These are phyloP conservation scores for Fratercula arctica DNA, from an alignment of 2,797 vertebrate genomes.

Conservation along the genomic window DNA sequence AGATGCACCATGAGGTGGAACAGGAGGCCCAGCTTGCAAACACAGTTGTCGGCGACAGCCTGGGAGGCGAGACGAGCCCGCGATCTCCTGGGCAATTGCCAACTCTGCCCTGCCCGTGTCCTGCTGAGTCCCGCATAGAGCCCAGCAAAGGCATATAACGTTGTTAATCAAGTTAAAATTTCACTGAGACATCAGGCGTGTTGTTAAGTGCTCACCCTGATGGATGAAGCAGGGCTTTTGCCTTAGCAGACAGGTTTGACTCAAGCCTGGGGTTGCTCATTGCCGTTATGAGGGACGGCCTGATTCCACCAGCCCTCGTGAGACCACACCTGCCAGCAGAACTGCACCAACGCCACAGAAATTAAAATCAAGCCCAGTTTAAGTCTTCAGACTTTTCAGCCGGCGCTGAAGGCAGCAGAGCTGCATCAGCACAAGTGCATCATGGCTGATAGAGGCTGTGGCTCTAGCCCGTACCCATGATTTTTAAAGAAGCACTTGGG, in stretches of 20 bases:
- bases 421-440: too few species aligned
- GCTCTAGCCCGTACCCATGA: fast-evolving
- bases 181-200: not conserved
- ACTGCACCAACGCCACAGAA: not conserved
- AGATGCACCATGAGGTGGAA: fast-evolving
- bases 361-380: not conserved
- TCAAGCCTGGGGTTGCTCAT: not conserved
- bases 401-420: not conserved
- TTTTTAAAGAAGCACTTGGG: not conserved
- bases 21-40: not conserved
- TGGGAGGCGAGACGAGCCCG: not conserved
- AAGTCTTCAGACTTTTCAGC: not conserved
- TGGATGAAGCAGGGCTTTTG: too few species aligned
- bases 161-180: not conserved
- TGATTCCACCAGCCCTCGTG: not conserved
- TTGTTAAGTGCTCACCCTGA: fast-evolving
- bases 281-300: fast-evolving
- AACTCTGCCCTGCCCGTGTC: fast-evolving
- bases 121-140: not conserved
- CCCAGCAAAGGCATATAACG: not conserved
- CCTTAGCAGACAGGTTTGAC: not conserved
- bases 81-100: not conserved
- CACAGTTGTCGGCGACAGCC: fast-evolving
- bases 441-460: not conserved
- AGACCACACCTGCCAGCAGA: not conserved